Percentiles rank a stretch among this genome's conserved stretches.
These are phyloP conservation scores for Ammodytes dubius DNA, from an alignment of 2,113 vertebrate genomes.

Conservation along the genomic window DNA sequence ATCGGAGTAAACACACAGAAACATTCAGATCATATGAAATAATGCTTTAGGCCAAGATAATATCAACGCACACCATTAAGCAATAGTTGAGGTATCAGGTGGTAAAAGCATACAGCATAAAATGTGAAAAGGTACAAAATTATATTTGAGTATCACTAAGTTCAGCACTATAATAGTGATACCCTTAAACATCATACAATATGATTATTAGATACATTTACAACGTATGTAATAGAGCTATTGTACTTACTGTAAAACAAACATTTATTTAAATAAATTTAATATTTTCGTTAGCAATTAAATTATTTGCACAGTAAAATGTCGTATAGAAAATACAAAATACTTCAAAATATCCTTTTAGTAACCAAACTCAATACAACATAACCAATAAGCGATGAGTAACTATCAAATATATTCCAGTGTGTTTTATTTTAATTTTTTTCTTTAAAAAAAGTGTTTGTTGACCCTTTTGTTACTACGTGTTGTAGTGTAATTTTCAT, in stretches of 20 bases:
- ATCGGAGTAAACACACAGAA: not conserved
- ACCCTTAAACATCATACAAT: not conserved
- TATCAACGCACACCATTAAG: not conserved
- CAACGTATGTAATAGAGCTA: not conserved
- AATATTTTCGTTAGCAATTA: no score
- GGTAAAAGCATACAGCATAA: not conserved
- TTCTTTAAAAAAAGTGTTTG: no score
- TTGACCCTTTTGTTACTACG: no score
- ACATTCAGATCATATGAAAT: not conserved
- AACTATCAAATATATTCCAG: no score
- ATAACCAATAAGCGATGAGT: no score
- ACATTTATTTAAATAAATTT: no score
- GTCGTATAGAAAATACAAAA: not conserved
- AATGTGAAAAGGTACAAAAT: not conserved
- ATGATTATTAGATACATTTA: not conserved
- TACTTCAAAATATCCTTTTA: not conserved
- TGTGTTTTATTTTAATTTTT: no score
- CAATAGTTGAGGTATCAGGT: not conserved
- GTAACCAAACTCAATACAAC: no score
- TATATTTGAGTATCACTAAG: not conserved
- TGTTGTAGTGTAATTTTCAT: not conserved
- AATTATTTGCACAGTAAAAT: not conserved
- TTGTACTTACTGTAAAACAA: not conserved
- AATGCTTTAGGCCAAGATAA: not conserved
- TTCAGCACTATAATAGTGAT: not conserved